These are phyloP conservation scores for Scaptomyza montana DNA, from an alignment of 1,140 invertebrate species.

Conservation along the genomic window DNA sequence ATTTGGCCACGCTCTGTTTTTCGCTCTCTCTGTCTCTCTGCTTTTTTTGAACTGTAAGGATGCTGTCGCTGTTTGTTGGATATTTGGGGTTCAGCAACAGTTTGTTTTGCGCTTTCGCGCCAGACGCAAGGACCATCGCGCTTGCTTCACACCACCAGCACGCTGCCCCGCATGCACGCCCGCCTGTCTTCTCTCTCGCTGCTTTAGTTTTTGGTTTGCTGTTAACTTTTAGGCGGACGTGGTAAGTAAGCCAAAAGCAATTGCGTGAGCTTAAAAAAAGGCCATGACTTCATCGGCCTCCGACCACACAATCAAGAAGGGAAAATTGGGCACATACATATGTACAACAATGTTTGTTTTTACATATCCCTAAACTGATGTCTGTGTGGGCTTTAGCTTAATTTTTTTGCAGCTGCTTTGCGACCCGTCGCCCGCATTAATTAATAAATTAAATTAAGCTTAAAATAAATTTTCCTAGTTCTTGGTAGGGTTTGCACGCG, in stretches of 20 bases:
- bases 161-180: constrained; percentile 7
- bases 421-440: constrained; percentile 40
- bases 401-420: constrained; percentile 25
- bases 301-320: neutral
- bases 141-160: neutral
- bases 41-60: neutral
- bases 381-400: neutral
- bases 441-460: constrained; percentile 64
- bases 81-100: constrained; percentile 60
- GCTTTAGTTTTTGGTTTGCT: neutral
- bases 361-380: neutral
- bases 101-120: constrained; percentile 71
- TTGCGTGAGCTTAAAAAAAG: constrained; percentile 1
- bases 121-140: constrained; percentile 54
- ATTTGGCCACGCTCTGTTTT: neutral
- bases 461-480: constrained; percentile 48
- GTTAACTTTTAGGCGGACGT: constrained; percentile 1
- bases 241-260: neutral
- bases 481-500: constrained; percentile 43
- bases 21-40: neutral
- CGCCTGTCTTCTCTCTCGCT: neutral
- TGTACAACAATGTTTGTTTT: too few species aligned
- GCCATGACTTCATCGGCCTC: constrained; percentile 41
- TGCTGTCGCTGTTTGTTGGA: constrained; percentile 36
- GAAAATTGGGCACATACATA: too few species aligned